Evolutionary conservation across 2,113 vertebrate genomes (phyloP), one percentile per base, ranked within the genome.

Genomic region (Gymnobelideus leadbeateri): DNA sequence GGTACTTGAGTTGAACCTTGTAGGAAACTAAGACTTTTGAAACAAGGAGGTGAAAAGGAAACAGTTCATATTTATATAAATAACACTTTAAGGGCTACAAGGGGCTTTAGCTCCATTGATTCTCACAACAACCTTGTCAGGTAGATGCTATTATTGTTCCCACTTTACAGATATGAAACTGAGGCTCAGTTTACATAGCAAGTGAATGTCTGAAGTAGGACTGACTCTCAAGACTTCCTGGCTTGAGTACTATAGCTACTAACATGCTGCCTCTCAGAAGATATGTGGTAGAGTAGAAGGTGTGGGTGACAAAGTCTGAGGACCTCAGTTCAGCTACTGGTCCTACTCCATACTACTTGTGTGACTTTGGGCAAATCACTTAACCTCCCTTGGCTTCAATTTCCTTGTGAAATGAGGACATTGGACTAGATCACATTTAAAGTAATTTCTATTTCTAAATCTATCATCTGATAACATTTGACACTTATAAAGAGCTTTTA

Each of bases 101-200:
- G 68, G 37, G 16, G 6, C 14, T 77, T 77, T 77, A 21, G 68
- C 25, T 37, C 8, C 28, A 61, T 89, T 96, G 92, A 51, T 61
- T 26, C 51, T 61, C 14, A 23, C 93, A 53, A 51, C 26, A 89
- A 57, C 92, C 93, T 53, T 96, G 37, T 43, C 37, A 91, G 19
- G 5, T 68, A 90, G 52, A 43, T 91, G 24, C 43, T 68, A 51
- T 91, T 7, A 55, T 94, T 89, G 51, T 77, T 95, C 89, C 93
- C 92, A 93, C 91, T 94, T 96, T 94, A 68, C 2, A 91, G 53
- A 57, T 46, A 84, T 51, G 4, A 96, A 94, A 93, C 26, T 91
- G 77, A 95, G 23, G 52, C 46, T 91, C 94, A 91, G 57, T 77
- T 77, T 77, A 77, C 37, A n/a, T 8, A 55, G 54, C 61, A 68